These are phyloP conservation scores for Myoxocephalus aenaeus DNA, from an alignment of 2,797 vertebrate species.

Conservation along the genomic window DNA sequence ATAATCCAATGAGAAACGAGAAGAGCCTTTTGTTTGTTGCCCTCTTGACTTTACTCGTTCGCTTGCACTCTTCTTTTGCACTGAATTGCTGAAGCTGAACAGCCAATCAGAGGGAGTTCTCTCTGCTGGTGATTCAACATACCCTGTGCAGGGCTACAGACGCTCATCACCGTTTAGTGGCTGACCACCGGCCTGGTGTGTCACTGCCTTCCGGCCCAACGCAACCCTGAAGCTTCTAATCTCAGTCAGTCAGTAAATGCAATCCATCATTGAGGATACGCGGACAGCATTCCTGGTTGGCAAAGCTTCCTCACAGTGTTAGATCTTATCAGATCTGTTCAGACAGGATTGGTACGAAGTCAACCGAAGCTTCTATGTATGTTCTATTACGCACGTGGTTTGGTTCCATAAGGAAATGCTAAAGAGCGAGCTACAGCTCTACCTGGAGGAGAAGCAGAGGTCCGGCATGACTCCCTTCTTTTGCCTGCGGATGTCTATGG, in stretches of 20 bases:
- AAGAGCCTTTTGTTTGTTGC: too few relatives aligned
- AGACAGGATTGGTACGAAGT: not conserved
- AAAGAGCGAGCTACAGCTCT: not conserved
- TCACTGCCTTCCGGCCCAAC: not conserved
- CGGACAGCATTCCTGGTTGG: not conserved
- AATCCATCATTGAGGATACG: not conserved
- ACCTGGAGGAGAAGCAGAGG: not conserved
- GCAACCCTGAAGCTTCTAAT: not conserved
- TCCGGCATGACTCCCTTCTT: not conserved
- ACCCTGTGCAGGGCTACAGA: too few relatives aligned
- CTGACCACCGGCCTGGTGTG: too few relatives aligned
- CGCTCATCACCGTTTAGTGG: too few relatives aligned
- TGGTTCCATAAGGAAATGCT: not conserved
- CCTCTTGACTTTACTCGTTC: too few relatives aligned
- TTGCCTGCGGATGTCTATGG: not conserved
- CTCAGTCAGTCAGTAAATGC: not conserved
- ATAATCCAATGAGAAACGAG: too few relatives aligned
- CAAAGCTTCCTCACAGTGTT: slow-evolving; percentile 14
- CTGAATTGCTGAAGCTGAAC: too few relatives aligned
- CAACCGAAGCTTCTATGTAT: not conserved
- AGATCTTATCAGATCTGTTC: not conserved
- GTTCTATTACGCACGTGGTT: not conserved
- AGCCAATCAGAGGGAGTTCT: too few relatives aligned
- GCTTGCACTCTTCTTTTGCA: too few relatives aligned
- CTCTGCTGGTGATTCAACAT: too few relatives aligned